phyloP scores from a whole-genome alignment of 2,888 invertebrate species.

The Drosophila paramelanica region DNA sequence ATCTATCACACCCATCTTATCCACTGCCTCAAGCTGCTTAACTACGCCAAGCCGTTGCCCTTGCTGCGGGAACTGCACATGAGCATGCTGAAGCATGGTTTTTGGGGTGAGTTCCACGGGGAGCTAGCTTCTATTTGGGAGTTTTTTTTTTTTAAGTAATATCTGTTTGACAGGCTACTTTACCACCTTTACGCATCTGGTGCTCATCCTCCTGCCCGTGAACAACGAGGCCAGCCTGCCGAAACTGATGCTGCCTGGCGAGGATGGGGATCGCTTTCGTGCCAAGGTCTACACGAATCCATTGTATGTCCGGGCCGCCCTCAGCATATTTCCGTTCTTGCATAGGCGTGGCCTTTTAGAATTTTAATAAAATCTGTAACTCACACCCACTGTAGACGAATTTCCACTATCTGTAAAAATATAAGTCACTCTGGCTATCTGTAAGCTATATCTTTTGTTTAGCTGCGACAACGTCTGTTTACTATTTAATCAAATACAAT shows the following conservation, averaged over 20 bases:
- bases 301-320: conserved; percentile 78
- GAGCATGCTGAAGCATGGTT: conserved; percentile 80
- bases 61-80: conserved; percentile 80
- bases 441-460: conserved; percentile 62
- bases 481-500: conserved; percentile 16
- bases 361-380: conserved; percentile 46
- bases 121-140: neutral
- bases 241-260: conserved; percentile 72
- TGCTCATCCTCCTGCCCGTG: conserved; percentile 78
- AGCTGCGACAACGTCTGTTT: conserved; percentile 49
- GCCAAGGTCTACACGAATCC: conserved; percentile 81
- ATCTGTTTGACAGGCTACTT: conserved; percentile 67
- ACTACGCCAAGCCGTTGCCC: conserved; percentile 77
- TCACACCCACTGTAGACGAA: conserved; percentile 24
- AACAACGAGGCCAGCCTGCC: conserved; percentile 76
- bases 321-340: conserved; percentile 82
- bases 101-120: conserved; percentile 72
- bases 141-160: neutral
- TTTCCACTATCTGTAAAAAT: conserved; percentile 31
- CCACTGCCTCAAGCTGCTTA: conserved; percentile 75
- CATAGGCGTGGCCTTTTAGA: conserved; percentile 80
- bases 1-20: conserved; percentile 81
- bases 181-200: conserved; percentile 76
- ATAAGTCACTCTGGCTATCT: conserved; percentile 50
- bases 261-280: conserved; percentile 78